These are phyloP conservation scores for Lithodes maja DNA, from an alignment of 2,888 invertebrate genomes.

Conservation along the genomic window DNA sequence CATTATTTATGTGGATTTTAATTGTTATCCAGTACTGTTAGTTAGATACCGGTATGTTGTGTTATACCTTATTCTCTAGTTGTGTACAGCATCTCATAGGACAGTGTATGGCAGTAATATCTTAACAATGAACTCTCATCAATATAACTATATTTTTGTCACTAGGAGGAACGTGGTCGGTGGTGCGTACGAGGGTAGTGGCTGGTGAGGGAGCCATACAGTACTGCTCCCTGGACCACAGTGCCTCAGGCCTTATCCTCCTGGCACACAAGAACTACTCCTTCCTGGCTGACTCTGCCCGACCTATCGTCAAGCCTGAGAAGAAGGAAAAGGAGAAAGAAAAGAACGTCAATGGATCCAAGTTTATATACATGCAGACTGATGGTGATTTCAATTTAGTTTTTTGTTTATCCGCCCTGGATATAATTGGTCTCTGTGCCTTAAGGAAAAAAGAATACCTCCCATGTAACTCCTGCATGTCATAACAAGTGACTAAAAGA, in stretches of 20 bases:
- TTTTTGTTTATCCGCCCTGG: background rate
- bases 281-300: conserved; percentile 54
- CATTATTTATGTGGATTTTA: no score
- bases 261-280: conserved; percentile 60
- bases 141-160: no score
- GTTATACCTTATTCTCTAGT: no score
- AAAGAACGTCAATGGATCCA: conserved; percentile 14
- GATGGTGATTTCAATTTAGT: conserved; percentile 41
- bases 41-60: no score
- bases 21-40: no score
- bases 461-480: no score
- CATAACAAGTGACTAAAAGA: no score
- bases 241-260: conserved; percentile 48
- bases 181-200: conserved; percentile 39
- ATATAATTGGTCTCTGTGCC: no score
- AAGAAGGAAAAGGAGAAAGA: background rate
- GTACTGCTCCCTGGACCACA: conserved; percentile 57
- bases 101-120: no score
- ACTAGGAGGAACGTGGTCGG: conserved; percentile 50
- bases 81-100: no score
- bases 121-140: no score
- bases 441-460: no score
- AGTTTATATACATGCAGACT: conserved; percentile 57
- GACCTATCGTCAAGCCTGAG: conserved; percentile 34
- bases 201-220: conserved; percentile 54